Evolutionary conservation across 2,113 vertebrate genomes (phyloP), one percentile per base, ranked within the genome.

Genomic region (Nymphicus hollandicus): DNA sequence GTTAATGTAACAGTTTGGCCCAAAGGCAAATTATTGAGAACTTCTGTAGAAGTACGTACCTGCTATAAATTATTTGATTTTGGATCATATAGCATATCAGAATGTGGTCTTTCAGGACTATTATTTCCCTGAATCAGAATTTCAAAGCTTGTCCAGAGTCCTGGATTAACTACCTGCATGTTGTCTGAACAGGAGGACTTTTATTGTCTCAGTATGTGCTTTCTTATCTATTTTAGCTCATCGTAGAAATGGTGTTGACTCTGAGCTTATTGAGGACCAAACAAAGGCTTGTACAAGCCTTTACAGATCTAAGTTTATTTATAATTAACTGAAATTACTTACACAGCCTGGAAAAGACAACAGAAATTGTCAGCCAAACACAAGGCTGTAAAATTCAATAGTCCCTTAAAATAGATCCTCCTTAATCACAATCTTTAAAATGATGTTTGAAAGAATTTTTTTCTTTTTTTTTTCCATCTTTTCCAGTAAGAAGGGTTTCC

Each of bases 321-420:
- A 81, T 74, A 92, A 83, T 71, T 88, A 89, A 60, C 22, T 73
- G 55, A 91, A 92, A 56, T 92, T 76, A 85, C 22, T 88, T 96
- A 37, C 35, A 49, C 3, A 53, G 25, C 10, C 64, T 76, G 39
- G 52, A 65, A 86, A 33, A 85, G 10, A 53, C 49, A 79, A 52
- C 16, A 91, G 80, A 53, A 63, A 69, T 37, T 84, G 31, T 25
- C 49, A 80, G 35, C 24, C 71, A 94, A 89, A 91, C 12, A 77
- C 23, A 80, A 64, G 13, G 22, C 19, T 79, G 28, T 69, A 83
- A 84, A 69, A 46, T 60, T 86, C 65, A 80, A 31, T 68, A 86
- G 25, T 58, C 18, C 44, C 22, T 91, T 69, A 65, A 85, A 88
- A 79, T 18, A 91, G 9, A 52, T 23, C 11, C 22, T 94, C 6